Base-by-base conservation (phyloP, 2,113 vertebrate species). In the Dasyornis broadbenti region DNA sequence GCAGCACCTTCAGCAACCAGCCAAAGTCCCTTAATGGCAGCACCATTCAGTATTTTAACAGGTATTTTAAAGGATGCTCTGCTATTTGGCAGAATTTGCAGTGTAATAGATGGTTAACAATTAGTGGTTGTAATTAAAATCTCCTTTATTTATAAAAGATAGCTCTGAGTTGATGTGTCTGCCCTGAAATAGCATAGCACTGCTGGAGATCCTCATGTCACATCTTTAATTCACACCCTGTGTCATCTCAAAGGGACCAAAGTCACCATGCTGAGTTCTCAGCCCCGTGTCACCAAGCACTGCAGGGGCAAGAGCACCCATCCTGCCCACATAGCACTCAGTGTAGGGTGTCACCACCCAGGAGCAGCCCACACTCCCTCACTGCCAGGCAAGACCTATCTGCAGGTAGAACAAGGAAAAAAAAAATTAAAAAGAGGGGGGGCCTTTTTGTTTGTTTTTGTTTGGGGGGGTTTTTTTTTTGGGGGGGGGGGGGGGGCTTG, bases 251-350 rank as follows among this genome's bases (percentile, higher is more conserved):
- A 33, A 79, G 66, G 39, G 44, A 80, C 24, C 44, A 22, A 47
- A 71, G 70, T 18, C 83, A 63, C 11, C 2, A 0, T 0, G 4
- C 52, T 7, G 3, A 72, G 68, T 22, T 22, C 80, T 39, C 52
- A 37, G 40, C 6, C 1, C 26, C 0, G 0, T 30, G 15, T 54
- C 28, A 50, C 35, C 4, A 1, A 12, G 35, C 35, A 23, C 52
- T 49, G 42, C 1, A 3, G 69, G 45, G 50, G 64, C 2, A 15
- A 71, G 13, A 66, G 56, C 53, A 54, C 39, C 35, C 59, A 49
- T 31, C 40, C 63, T 73, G 63, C n/a, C 49, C 59, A 24, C 3
- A 42, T 28, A 9, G 50, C 71, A 83, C 44, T 33, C 90, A n/a
- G 23, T 27, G 49, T 60, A 8, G 14, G 17, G 31, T 13, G 7